phyloP scores from a whole-genome alignment of 2,113 vertebrate species.

The Hydrochoerus hydrochaeris region DNA sequence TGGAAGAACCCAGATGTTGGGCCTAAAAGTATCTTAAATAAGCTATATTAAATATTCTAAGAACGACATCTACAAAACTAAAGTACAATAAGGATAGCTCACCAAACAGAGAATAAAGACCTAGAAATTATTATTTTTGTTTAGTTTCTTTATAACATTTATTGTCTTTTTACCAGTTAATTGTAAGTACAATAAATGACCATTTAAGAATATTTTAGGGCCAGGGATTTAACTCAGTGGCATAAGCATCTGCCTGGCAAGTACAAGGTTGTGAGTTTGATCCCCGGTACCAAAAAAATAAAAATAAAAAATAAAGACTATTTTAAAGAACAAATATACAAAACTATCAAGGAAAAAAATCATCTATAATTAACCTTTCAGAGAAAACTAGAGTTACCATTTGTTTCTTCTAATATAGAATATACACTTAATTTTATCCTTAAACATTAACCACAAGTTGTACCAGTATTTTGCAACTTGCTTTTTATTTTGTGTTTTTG shows the following conservation, averaged over 20 bases:
- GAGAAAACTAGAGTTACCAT: neutral
- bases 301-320: too few species aligned
- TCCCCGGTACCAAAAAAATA: too few species aligned
- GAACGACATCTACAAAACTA: neutral
- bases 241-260: too few species aligned
- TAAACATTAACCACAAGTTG: neutral
- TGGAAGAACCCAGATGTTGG: neutral
- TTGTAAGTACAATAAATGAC: neutral
- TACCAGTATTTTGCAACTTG: neutral
- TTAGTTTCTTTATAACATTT: neutral
- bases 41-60: neutral
- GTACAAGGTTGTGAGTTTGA: too few species aligned
- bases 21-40: neutral
- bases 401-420: conserved; percentile 14
- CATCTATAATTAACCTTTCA: neutral
- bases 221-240: too few species aligned
- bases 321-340: conserved; percentile 21
- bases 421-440: conserved; percentile 1
- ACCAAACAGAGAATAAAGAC: neutral
- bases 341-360: conserved; percentile 7
- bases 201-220: neutral
- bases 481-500: neutral
- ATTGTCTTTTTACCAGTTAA: neutral
- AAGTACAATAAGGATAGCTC: neutral
- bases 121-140: neutral